These are phyloP conservation scores for Cyrtorhinus lividipennis DNA, from an alignment of 1,140 invertebrate genomes.

Conservation along the genomic window DNA sequence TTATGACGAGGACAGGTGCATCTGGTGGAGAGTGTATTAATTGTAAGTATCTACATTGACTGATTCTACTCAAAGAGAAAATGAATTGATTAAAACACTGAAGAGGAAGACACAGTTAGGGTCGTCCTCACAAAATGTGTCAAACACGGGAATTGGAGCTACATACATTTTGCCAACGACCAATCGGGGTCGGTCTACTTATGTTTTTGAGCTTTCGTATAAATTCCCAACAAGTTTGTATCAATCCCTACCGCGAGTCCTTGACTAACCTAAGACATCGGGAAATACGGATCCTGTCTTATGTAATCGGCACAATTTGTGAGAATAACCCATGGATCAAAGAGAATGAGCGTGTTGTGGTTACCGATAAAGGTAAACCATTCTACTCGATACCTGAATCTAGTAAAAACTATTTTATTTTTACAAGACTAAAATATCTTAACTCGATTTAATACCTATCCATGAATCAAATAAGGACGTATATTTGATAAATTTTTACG, in stretches of 20 bases:
- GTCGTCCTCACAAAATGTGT: too few species aligned
- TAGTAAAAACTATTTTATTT: neutral
- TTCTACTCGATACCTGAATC: neutral
- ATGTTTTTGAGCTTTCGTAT: too few species aligned
- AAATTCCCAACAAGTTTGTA: too few species aligned
- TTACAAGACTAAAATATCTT: neutral
- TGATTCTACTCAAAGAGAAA: neutral
- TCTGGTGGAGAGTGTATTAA: neutral
- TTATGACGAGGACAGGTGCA: neutral
- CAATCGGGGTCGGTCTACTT: too few species aligned
- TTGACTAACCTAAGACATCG: too few species aligned
- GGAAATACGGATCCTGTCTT: too few species aligned
- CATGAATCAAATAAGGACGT: neutral
- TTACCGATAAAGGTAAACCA: neutral
- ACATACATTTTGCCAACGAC: too few species aligned
- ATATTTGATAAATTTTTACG: neutral
- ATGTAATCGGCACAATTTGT: too few species aligned
- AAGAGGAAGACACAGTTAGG: slow-evolving; percentile 1
- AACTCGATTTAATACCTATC: neutral
- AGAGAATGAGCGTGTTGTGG: neutral
- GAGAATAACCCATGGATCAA: too few species aligned
- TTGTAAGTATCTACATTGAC: neutral
- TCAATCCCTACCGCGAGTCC: too few species aligned
- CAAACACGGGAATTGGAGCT: too few species aligned
- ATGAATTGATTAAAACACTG: neutral